phyloP scores from a whole-genome alignment of 2,888 invertebrate genomes.

The Hipparchia sbordonii region DNA sequence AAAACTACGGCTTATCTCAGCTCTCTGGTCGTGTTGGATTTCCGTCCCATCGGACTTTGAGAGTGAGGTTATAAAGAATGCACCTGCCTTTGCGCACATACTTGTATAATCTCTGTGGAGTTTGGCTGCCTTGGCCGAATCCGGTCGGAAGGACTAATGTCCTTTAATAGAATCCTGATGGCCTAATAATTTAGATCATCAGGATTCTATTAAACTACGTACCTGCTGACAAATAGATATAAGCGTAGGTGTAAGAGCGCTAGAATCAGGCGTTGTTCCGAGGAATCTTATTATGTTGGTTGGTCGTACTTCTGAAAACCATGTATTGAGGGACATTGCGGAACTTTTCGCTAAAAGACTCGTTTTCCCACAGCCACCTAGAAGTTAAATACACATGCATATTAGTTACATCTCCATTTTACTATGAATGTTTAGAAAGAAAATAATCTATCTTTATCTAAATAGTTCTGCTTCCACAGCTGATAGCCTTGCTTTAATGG shows the following conservation, averaged over 20 bases:
- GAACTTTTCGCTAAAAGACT: conserved; percentile 97
- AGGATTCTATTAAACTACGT: conserved; percentile 37
- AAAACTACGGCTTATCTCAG: too few relatives aligned
- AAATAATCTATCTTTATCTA: not conserved
- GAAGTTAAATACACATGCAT: not conserved
- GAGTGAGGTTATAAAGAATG: too few relatives aligned
- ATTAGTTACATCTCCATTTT: too few relatives aligned
- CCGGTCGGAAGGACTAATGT: too few relatives aligned
- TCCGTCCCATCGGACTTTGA: too few relatives aligned
- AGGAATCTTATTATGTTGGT: conserved; percentile 95
- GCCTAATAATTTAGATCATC: not conserved
- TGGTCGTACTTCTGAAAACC: conserved; percentile 90
- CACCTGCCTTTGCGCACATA: too few relatives aligned
- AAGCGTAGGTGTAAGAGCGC: conserved; percentile 95
- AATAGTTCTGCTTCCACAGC: too few relatives aligned
- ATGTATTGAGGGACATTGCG: conserved; percentile 88
- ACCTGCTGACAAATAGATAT: conserved; percentile 98
- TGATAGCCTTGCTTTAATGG: too few relatives aligned
- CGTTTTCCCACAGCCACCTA: conserved; percentile 98
- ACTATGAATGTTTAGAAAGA: not conserved
- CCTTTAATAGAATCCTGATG: too few relatives aligned
- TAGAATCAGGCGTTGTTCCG: conserved; percentile 98
- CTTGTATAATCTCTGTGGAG: not conserved
- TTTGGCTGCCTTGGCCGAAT: too few relatives aligned
- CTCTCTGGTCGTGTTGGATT: too few relatives aligned